Percentiles rank a stretch among this genome's conserved stretches.
Evolutionary conservation across 92 coral and sea anemone genomes (phyloP).

Genomic region (Phenganax subtilis): DNA sequence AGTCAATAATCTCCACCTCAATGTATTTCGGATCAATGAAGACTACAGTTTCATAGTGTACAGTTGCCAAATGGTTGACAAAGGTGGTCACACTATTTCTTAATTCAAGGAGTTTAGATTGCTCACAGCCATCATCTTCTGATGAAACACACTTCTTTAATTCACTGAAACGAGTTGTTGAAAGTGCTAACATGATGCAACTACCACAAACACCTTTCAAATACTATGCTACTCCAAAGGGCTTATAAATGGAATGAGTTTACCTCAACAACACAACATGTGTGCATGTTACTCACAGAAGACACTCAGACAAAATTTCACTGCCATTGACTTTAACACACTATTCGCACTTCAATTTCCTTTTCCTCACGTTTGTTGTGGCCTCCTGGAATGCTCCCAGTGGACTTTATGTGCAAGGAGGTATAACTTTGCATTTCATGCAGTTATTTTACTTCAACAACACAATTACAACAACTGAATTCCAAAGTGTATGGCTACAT

Average conservation of each 20-base stretch:
- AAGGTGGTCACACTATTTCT: not conserved
- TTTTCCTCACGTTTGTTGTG: not conserved
- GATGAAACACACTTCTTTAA: not conserved
- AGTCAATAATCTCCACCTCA: not conserved
- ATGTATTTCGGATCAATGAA: not conserved
- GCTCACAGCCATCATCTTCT: slow-evolving; percentile 1
- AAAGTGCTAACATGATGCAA: not conserved
- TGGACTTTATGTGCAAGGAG: not conserved
- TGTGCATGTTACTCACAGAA: not conserved
- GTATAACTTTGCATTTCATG: not conserved
- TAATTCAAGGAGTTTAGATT: not conserved
- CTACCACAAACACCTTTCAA: not conserved
- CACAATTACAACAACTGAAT: too few relatives aligned
- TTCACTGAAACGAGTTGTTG: not conserved
- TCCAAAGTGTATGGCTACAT: not conserved
- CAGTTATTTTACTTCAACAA: not conserved
- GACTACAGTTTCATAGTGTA: not conserved
- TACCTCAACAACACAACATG: not conserved
- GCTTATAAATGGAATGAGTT: not conserved
- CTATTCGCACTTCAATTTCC: not conserved
- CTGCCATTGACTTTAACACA: not conserved
- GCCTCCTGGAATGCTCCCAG: not conserved
- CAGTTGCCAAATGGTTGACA: not conserved
- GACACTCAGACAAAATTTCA: not conserved
- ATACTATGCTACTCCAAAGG: not conserved